phyloP scores from a whole-genome alignment of 1,140 invertebrate species.

The Hyles vespertilio region DNA sequence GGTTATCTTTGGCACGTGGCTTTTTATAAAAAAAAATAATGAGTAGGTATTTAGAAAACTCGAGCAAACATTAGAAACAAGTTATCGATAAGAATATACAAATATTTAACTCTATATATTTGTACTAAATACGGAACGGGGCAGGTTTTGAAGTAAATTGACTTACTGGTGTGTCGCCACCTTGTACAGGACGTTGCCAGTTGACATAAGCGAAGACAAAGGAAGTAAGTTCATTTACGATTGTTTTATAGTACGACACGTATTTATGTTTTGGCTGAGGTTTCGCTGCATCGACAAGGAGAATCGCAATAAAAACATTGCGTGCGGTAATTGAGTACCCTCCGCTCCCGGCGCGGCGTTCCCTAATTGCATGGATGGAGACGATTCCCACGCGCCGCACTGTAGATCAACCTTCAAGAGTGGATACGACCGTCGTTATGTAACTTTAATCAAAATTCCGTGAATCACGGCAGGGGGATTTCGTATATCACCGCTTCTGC shows the following conservation, averaged over 20 bases:
- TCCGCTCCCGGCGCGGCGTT: slow-evolving; percentile 47
- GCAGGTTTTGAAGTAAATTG: no score
- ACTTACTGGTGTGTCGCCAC: no score
- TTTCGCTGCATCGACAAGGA: slow-evolving; percentile 42
- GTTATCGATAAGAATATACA: no score
- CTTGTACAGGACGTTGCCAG: background rate
- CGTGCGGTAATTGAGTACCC: slow-evolving; percentile 55
- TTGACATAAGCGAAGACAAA: slow-evolving; percentile 3
- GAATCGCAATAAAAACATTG: slow-evolving; percentile 58
- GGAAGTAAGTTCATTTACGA: slow-evolving; percentile 13
- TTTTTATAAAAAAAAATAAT: no score
- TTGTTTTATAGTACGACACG: no score
- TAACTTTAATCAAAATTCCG: slow-evolving; percentile 56
- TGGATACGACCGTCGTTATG: slow-evolving; percentile 31
- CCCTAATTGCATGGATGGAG: slow-evolving; percentile 55
- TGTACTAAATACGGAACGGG: no score
- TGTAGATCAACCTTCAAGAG: slow-evolving; percentile 34
- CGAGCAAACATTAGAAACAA: no score
- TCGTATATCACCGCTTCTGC: slow-evolving; percentile 8
- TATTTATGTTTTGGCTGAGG: slow-evolving; percentile 15
- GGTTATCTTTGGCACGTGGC: no score
- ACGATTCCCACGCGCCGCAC: slow-evolving; percentile 53
- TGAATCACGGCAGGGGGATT: slow-evolving; percentile 28
- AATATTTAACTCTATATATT: no score
- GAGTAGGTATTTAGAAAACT: no score